phyloP scores from a whole-genome alignment of 2,888 invertebrate species.

The Amphipoea lucens region DNA sequence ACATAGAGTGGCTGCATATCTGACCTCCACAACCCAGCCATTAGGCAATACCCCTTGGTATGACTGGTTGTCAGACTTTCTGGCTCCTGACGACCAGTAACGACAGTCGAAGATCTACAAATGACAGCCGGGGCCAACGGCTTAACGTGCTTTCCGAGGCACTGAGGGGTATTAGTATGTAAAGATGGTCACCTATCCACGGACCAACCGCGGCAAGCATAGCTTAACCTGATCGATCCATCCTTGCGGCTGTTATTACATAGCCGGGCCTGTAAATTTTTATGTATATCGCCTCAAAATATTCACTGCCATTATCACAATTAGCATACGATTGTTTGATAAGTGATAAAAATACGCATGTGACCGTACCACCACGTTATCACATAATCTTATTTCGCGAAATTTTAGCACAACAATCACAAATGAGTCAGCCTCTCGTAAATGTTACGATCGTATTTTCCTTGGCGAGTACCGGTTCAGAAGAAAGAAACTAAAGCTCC shows the following conservation, averaged over 20 bases:
- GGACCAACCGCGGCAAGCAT: not conserved
- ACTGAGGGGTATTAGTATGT: not conserved
- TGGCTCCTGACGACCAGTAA: not conserved
- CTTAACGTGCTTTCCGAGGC: not conserved
- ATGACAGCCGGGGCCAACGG: not conserved
- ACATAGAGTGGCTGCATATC: not conserved
- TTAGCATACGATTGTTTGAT: constrained; percentile 41
- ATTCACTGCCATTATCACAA: constrained; percentile 47
- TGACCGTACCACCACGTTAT: constrained; percentile 25
- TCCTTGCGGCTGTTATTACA: no score
- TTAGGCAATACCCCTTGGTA: not conserved
- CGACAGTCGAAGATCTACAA: not conserved
- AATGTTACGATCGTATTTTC: constrained; percentile 43
- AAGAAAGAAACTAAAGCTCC: constrained; percentile 54
- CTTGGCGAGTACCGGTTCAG: constrained; percentile 54
- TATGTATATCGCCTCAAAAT: not conserved
- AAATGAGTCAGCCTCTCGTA: constrained; percentile 48
- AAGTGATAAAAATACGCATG: constrained; percentile 26
- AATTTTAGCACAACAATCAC: constrained; percentile 46
- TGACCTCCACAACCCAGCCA: not conserved
- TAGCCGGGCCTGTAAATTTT: not conserved
- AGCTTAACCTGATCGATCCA: no score
- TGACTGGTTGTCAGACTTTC: not conserved
- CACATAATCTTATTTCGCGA: constrained; percentile 40
- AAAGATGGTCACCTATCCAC: not conserved